phyloP scores from a whole-genome alignment of 2,888 invertebrate genomes.

The Zootermopsis nevadensis region DNA sequence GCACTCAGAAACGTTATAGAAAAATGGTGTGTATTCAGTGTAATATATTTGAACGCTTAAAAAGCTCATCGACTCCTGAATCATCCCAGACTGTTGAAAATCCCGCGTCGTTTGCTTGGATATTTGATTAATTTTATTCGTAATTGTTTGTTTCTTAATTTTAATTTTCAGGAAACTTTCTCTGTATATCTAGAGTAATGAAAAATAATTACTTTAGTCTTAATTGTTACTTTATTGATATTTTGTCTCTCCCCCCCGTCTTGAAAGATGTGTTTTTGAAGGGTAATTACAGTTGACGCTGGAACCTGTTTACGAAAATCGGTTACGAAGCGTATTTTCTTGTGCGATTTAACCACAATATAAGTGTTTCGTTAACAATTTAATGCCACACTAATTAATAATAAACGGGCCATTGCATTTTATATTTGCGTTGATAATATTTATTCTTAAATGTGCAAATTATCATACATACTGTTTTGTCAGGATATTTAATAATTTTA shows the following conservation, averaged over 20 bases:
- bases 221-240: background rate
- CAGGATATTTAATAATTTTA: too few species aligned
- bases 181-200: constrained; percentile 25
- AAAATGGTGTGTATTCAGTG: background rate
- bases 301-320: too few species aligned
- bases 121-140: background rate
- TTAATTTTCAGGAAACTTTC: background rate
- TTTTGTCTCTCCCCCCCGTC: background rate
- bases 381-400: too few species aligned
- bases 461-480: too few species aligned
- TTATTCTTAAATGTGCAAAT: too few species aligned
- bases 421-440: too few species aligned
- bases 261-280: too few species aligned
- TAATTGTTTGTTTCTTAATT: background rate
- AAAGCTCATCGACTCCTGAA: background rate
- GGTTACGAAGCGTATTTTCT: too few species aligned
- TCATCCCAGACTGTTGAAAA: background rate
- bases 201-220: constrained; percentile 27
- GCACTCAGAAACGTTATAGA: constrained; percentile 9
- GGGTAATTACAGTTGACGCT: too few species aligned
- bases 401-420: too few species aligned
- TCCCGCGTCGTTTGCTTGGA: background rate
- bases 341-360: too few species aligned
- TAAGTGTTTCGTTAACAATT: too few species aligned
- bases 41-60: constrained; percentile 1